Conservation (phyloP, 2,888 invertebrate genomes). For the Troides oblongomaculatus region DNA sequence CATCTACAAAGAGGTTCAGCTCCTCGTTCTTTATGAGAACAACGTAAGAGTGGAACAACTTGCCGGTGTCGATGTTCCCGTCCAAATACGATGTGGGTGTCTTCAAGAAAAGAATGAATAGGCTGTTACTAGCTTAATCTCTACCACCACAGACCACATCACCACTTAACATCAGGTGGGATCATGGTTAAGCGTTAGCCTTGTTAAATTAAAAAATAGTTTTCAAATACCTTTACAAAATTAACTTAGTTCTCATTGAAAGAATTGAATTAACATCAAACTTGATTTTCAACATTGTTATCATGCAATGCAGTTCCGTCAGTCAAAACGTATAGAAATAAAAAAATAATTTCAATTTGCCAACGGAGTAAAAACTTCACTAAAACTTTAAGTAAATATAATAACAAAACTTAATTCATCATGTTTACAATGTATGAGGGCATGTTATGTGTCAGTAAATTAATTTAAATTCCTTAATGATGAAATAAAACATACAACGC, state of each 20-base stretch:
- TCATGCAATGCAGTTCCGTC: neutral
- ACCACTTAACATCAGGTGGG: too few relatives aligned
- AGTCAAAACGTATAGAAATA: neutral
- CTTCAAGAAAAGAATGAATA: too few relatives aligned
- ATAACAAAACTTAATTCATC: neutral
- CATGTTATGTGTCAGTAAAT: conserved; percentile 14
- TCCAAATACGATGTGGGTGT: too few relatives aligned
- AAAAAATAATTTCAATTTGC: neutral
- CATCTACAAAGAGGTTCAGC: too few relatives aligned
- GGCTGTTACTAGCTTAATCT: too few relatives aligned
- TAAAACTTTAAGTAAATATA: neutral
- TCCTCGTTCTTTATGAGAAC: too few relatives aligned
- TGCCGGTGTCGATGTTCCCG: too few relatives aligned
- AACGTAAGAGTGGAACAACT: too few relatives aligned
- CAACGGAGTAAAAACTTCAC: neutral
- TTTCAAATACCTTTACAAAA: too few relatives aligned
- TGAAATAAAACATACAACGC: conserved; percentile 30
- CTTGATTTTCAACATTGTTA: neutral
- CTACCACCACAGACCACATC: too few relatives aligned
- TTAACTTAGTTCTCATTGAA: neutral
- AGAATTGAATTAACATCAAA: neutral
- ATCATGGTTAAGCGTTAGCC: too few relatives aligned
- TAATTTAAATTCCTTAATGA: conserved; percentile 31
- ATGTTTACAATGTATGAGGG: conserved; percentile 2
- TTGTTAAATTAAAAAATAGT: too few relatives aligned